phyloP scores from a whole-genome alignment of 2,797 vertebrate species.

The Alauda arvensis region DNA sequence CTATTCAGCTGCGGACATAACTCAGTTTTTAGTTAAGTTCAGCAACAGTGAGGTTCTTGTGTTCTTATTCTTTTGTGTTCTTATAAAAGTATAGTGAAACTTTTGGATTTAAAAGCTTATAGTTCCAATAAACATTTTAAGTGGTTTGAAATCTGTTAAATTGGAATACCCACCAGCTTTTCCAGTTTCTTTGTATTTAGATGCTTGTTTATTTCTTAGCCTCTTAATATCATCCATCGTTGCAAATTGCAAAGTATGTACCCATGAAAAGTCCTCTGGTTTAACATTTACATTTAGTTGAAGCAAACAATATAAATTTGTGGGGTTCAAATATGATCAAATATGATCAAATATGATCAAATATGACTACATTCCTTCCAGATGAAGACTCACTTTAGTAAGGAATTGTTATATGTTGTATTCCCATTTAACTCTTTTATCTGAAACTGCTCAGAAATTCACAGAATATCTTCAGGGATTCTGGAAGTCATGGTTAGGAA shows the following conservation, averaged over 20 bases:
- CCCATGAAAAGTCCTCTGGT: background rate
- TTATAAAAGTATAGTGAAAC: background rate
- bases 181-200: background rate
- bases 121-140: background rate
- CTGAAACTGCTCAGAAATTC: constrained; percentile 9
- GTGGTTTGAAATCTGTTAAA: background rate
- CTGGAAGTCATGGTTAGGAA: constrained; percentile 5
- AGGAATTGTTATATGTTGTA: background rate
- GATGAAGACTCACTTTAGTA: background rate
- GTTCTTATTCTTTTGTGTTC: background rate
- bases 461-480: background rate
- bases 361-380: background rate
- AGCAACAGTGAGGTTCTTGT: background rate
- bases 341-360: too few relatives aligned
- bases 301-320: background rate
- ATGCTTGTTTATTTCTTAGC: background rate
- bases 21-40: background rate
- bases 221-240: background rate
- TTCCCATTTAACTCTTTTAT: background rate
- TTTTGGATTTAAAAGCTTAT: background rate
- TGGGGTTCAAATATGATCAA: background rate
- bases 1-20: background rate
- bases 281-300: background rate
- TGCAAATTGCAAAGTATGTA: background rate
- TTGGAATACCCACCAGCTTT: background rate